These are phyloP conservation scores for Andrena flavipes DNA, from an alignment of 2,888 invertebrate genomes.

Conservation along the genomic window DNA sequence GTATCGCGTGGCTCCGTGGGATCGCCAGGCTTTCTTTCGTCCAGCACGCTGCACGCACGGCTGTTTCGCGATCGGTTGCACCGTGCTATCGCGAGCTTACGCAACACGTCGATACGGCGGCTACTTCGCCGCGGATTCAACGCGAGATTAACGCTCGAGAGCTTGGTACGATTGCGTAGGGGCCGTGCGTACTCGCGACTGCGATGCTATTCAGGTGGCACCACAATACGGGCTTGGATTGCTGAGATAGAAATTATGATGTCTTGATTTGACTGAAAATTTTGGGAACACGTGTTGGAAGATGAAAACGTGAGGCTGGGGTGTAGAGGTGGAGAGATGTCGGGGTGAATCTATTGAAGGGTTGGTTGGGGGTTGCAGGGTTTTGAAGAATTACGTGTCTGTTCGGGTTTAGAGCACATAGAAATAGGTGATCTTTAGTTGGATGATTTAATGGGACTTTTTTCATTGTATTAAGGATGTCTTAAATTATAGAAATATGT, in stretches of 20 bases:
- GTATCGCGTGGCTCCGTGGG: slow-evolving; percentile 79
- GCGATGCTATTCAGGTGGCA: neutral
- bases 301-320: too few species aligned
- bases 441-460: too few species aligned
- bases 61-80: slow-evolving; percentile 55
- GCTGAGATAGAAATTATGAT: neutral
- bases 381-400: too few species aligned
- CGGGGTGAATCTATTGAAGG: too few species aligned
- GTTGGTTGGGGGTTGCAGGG: too few species aligned
- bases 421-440: too few species aligned
- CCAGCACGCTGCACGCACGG: slow-evolving; percentile 36
- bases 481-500: too few species aligned
- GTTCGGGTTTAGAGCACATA: too few species aligned
- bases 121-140: neutral
- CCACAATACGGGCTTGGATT: neutral
- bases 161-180: neutral
- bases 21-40: slow-evolving; percentile 68
- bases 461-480: too few species aligned
- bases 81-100: slow-evolving; percentile 29
- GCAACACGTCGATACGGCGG: slow-evolving; percentile 9
- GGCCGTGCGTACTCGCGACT: neutral
- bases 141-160: neutral
- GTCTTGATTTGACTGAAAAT: neutral
- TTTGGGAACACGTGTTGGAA: neutral
- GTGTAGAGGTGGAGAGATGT: too few species aligned